phyloP scores from a whole-genome alignment of 2,113 vertebrate genomes.

The Rhea pennata region DNA sequence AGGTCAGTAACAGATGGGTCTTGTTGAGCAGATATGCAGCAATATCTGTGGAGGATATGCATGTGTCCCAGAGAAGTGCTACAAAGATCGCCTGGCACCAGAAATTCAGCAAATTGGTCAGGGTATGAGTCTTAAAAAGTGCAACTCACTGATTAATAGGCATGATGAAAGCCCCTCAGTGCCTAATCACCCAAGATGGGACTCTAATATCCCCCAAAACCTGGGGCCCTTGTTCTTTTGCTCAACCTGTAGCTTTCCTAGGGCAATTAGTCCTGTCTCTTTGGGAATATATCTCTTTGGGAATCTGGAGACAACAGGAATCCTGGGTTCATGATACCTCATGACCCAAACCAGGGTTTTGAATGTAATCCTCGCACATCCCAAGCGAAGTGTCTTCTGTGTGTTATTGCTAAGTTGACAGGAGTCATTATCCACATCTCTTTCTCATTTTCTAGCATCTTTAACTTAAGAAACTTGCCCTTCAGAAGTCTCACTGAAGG shows the following conservation, averaged over 20 bases:
- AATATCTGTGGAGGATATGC: not conserved
- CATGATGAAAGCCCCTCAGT: not conserved
- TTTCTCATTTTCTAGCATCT: not conserved
- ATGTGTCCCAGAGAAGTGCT: not conserved
- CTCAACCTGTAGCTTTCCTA: not conserved
- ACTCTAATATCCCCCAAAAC: not conserved
- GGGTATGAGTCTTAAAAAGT: not conserved
- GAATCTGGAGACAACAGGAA: not conserved
- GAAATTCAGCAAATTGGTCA: not conserved
- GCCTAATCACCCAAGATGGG: not conserved
- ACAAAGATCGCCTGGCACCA: not conserved
- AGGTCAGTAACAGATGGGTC: not conserved
- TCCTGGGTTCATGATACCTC: not conserved
- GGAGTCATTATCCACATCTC: not conserved
- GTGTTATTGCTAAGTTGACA: not conserved
- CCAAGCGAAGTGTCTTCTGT: not conserved
- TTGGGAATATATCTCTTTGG: not conserved
- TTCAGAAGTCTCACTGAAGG: not conserved
- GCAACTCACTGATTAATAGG: not conserved
- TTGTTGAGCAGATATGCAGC: not conserved
- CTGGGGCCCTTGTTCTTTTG: not conserved
- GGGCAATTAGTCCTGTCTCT: not conserved
- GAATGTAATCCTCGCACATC: not conserved
- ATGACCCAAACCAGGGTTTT: not conserved
- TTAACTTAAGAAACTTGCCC: not conserved